Base-by-base conservation (phyloP, 2,888 invertebrate genomes). In the Campoplex capitator region DNA sequence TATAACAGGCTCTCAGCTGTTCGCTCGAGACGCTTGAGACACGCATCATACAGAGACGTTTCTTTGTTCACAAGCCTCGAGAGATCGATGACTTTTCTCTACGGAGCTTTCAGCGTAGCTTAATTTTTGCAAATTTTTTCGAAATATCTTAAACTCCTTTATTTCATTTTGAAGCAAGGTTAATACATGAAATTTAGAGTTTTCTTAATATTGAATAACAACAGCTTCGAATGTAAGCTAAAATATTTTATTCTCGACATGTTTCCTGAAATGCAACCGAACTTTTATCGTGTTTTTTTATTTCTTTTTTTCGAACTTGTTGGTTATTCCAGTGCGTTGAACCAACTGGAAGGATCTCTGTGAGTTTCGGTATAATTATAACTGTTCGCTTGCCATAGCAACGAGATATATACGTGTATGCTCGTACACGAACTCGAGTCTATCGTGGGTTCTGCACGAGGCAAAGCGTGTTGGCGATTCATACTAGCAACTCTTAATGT, bases 391-490 rank as follows among this genome's bases (percentile, higher is more conserved):
- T 54, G 56, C 70, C 70, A 84, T n/a, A 56, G 67, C 71, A 32
- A 23, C 28, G 56, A 42, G 68, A n/a, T 70, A 62, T 70, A 62
- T 51, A 77, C 48, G n/a, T 13, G 23, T 62, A 62, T 67, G 23
- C 42, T 42, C 42, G 42, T 42, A 42, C 38, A 38, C 51, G 48
- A 80, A 48, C 32, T 16, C 16, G 48, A 51, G 38, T 35, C 67
- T 51, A 68, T 56, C 35, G 65, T 62, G 79, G 67, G 73, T 65
- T 74, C 73, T 45, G 11, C 38, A 51, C 68, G 18, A 38, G 18
- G 51, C 45, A 70, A 86, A 79, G 70, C 68, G 75, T 67, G 79
- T 79, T 79, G 74, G 70, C 71, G 83, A 70, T 80, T 79, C 62
- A 38, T 80, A 73, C 42, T 32, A 45, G 35, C 45, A 45, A 51